These are phyloP conservation scores for Lobophora halterata DNA, from an alignment of 2,888 invertebrate genomes.

Conservation along the genomic window DNA sequence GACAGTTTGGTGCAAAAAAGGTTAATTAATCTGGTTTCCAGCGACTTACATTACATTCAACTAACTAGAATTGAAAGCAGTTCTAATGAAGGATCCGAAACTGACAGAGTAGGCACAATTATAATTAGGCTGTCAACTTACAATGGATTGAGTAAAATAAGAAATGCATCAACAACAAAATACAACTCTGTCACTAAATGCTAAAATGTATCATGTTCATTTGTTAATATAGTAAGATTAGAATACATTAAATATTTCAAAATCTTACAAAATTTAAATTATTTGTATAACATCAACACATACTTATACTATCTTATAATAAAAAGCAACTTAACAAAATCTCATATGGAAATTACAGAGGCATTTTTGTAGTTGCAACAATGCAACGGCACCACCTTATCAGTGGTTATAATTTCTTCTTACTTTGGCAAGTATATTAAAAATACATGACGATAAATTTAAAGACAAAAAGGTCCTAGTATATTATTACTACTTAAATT, in stretches of 20 bases:
- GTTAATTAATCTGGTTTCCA: too few relatives aligned
- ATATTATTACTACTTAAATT: conserved; percentile 41
- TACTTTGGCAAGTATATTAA: too few relatives aligned
- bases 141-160: conserved; percentile 1
- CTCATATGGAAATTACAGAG: conserved; percentile 45
- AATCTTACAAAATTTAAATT: conserved; percentile 21
- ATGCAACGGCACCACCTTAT: too few relatives aligned
- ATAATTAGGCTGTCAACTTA: too few relatives aligned
- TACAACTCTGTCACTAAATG: conserved; percentile 6
- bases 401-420: too few relatives aligned
- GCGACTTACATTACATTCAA: too few relatives aligned
- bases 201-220: conserved; percentile 3
- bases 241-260: conserved; percentile 12
- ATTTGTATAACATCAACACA: conserved; percentile 29
- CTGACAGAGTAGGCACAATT: too few relatives aligned
- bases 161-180: conserved; percentile 12
- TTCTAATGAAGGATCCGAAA: too few relatives aligned
- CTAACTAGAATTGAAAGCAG: too few relatives aligned
- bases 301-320: conserved; percentile 33
- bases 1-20: too few relatives aligned
- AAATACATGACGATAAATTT: too few relatives aligned
- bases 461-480: too few relatives aligned
- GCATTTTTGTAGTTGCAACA: conserved; percentile 40
- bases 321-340: conserved; percentile 39
- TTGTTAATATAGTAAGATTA: conserved; percentile 1